Conservation (phyloP, 2,797 vertebrate species). For the Galago senegalensis region DNA sequence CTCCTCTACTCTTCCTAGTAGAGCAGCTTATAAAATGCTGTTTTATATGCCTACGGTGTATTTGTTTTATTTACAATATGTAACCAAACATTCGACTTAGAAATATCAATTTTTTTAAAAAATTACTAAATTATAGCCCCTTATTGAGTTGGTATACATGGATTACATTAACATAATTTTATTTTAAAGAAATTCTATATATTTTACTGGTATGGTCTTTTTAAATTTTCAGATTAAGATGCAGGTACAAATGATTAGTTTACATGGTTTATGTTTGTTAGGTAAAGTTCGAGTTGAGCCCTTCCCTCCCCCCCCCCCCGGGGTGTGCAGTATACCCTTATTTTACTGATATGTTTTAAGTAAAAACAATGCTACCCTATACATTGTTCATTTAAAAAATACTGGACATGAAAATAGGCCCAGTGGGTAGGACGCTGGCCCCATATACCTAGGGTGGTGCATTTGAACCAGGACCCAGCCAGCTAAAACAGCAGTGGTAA, state of each 20-base stretch:
- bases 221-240: too few species aligned
- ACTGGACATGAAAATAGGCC: background rate
- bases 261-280: too few species aligned
- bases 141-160: background rate
- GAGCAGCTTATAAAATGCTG: background rate
- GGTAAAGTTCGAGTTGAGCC: too few species aligned
- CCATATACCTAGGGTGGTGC: too few species aligned
- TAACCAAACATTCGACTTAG: background rate
- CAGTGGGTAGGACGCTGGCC: too few species aligned
- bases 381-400: background rate
- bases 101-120: background rate
- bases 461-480: too few species aligned
- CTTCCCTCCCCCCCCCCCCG: too few species aligned
- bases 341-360: background rate
- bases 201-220: background rate
- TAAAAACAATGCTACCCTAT: background rate
- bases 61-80: background rate
- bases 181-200: background rate
- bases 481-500: too few species aligned
- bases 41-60: background rate
- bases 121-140: constrained; percentile 28
- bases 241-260: too few species aligned
- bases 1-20: background rate
- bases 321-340: background rate
- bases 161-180: constrained; percentile 57